Base-by-base conservation (phyloP, 2,113 vertebrate species). In the Toxostoma redivivum region DNA sequence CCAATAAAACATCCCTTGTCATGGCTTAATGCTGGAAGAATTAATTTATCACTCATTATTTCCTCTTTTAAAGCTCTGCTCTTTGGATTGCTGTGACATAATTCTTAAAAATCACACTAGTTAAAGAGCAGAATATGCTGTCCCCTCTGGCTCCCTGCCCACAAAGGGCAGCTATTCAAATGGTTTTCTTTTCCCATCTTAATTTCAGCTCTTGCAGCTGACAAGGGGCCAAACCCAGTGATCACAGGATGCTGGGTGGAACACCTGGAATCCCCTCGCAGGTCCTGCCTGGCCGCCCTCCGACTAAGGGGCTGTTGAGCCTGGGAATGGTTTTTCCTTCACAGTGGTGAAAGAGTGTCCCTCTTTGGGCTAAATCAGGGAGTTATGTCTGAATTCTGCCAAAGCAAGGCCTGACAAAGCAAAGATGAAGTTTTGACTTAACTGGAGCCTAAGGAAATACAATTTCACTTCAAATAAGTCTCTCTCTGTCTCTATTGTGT, bases 31-130 rank as follows among this genome's bases (percentile, higher is more conserved):
- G 86, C 48, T 50, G 53, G n/a, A 81, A 84, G 88, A 96, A 97
- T 96, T 92, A 94, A 96, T 96, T 95, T 93, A 94, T 93, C 65
- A 84, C 82, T 94, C 94, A 96, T 97, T 94, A 97, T 94, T 95
- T 96, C 86, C 80, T 92, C 57, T 61, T 95, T 84, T 88, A 95
- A 90, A 95, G 77, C 61, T 37, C 48, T 84, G 77, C 69, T 96
- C 86, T 96, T 96, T 90, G 92, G 51, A 93, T 84, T 90, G 82
- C 53, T 57, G 82, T 67, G 88, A 88, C 83, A 86, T 92, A 96
- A 90, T 82, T 96, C 92, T 88, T 88, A 62, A 62, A 92, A 93
- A 81, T 60, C 37, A n/a, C 30, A 12, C 71, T 35, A 86, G 87
- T 42, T 87, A 40, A 82, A 89, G 66, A 81, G 62, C 62, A 67